Base-by-base conservation (phyloP, 2,113 vertebrate species). In the Hiodon alosoides region DNA sequence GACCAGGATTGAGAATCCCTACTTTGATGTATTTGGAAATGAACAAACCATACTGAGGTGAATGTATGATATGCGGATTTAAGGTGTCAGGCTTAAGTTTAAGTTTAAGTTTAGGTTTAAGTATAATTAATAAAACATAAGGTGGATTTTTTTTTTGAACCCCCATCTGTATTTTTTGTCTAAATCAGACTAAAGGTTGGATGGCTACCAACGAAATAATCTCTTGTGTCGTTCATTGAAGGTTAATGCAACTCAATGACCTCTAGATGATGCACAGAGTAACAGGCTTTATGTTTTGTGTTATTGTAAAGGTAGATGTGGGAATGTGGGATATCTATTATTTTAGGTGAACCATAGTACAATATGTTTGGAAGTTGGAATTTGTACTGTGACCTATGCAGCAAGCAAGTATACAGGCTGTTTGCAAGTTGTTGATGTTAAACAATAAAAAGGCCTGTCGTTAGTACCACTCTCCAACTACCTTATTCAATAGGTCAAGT, bases 41-140 rank as follows among this genome's bases (percentile, higher is more conserved):
- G 31, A 31, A 0, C 31, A 31, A 31, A 31, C 31, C 31, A 31
- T 31, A 31, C 31, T 10, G n/a, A 60, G 59, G 8, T 4, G 71
- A 47, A 47, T 10, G 58, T 55, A 50, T n/a, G 59, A 11, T 61
- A 55, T 51, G 17, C 17, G 48, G 57, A 47, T 52, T 62, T 62
- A 47, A 48, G 6, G 13, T 10, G 11, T 4, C 13, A 3, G 7
- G 46, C 13, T 54, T 13, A 6, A 31, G 31, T 3, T 71, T 14
- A 11, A 57, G 54, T 7, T 59, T 46, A 59, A 5, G 46, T 59
- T 47, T 13, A 6, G 57, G 31, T 3, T 71, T 14, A 11, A 57
- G 54, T 7, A 71, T 46, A 59, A 5, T 14, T 58, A 11, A 58
- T 58, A 80, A 83, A 81, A 82, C 82, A 83, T 84, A 11, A 66